phyloP scores from a whole-genome alignment of 2,888 invertebrate genomes.

The Notocelia uddmanniana region DNA sequence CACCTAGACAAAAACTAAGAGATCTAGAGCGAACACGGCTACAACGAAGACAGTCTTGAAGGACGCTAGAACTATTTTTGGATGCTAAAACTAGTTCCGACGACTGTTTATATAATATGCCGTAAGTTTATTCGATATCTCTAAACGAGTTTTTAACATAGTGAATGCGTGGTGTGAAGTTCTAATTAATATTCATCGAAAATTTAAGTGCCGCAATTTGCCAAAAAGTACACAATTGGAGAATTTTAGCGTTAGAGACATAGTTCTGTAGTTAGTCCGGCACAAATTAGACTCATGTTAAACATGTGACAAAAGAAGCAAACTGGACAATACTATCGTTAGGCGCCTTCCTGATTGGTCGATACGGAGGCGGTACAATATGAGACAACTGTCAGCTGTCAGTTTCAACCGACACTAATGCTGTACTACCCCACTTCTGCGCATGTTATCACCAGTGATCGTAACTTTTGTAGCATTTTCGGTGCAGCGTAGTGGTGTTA shows the following conservation, averaged over 20 bases:
- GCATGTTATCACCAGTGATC: too few relatives aligned
- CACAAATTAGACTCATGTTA: not conserved
- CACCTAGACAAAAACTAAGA: slow-evolving; percentile 51
- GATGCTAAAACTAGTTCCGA: slow-evolving; percentile 34
- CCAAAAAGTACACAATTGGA: not conserved
- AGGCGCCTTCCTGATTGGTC: too few relatives aligned
- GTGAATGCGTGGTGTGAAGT: slow-evolving; percentile 3
- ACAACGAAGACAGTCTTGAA: slow-evolving; percentile 52
- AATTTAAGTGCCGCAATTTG: not conserved
- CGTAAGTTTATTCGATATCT: slow-evolving; percentile 13
- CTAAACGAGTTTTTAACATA: slow-evolving; percentile 21
- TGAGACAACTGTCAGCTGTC: too few relatives aligned
- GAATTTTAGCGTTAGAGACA: too few relatives aligned
- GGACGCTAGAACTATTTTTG: slow-evolving; percentile 26
- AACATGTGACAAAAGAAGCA: too few relatives aligned
- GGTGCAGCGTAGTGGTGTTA: too few relatives aligned
- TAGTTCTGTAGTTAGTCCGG: too few relatives aligned
- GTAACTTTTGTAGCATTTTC: too few relatives aligned
- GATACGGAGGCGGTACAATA: too few relatives aligned
- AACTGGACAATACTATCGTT: too few relatives aligned
- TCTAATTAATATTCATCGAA: not conserved
- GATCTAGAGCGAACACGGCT: slow-evolving; percentile 51
- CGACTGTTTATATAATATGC: slow-evolving; percentile 24
- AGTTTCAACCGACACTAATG: too few relatives aligned
- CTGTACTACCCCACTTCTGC: too few relatives aligned